phyloP scores from a whole-genome alignment of 2,888 invertebrate genomes.

The Tridacna crocea region DNA sequence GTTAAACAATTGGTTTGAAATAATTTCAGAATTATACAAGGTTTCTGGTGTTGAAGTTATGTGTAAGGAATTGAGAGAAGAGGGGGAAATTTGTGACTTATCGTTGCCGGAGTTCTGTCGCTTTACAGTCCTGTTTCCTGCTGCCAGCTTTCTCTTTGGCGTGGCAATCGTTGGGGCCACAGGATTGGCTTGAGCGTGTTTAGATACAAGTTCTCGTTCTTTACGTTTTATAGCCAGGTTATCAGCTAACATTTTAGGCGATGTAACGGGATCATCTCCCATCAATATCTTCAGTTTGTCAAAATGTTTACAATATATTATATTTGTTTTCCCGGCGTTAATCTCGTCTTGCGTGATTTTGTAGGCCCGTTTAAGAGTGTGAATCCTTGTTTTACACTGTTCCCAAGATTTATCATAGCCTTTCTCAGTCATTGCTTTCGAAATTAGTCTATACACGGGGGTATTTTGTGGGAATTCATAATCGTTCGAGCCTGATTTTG shows the following conservation, averaged over 20 bases:
- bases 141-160: conserved; percentile 13
- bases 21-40: neutral
- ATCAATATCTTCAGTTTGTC: conserved; percentile 54
- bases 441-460: conserved; percentile 54
- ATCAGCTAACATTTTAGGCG: conserved; percentile 47
- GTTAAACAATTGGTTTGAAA: neutral
- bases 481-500: conserved; percentile 33
- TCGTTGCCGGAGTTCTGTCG: conserved; percentile 8
- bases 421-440: conserved; percentile 43
- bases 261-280: conserved; percentile 43
- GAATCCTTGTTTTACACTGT: conserved; percentile 61
- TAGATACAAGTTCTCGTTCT: neutral
- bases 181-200: neutral
- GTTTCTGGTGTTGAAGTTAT: neutral
- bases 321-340: conserved; percentile 33
- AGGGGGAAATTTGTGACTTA: conserved; percentile 2
- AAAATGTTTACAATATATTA: conserved; percentile 58
- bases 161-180: neutral
- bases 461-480: conserved; percentile 46
- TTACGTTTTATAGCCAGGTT: conserved; percentile 16
- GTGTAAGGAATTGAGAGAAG: neutral
- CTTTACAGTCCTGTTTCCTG: conserved; percentile 19
- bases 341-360: conserved; percentile 60
- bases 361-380: conserved; percentile 58
- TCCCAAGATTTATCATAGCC: conserved; percentile 56